These are phyloP conservation scores for Drosophila fulvimacula DNA, from an alignment of 2,888 invertebrate species.

Conservation along the genomic window DNA sequence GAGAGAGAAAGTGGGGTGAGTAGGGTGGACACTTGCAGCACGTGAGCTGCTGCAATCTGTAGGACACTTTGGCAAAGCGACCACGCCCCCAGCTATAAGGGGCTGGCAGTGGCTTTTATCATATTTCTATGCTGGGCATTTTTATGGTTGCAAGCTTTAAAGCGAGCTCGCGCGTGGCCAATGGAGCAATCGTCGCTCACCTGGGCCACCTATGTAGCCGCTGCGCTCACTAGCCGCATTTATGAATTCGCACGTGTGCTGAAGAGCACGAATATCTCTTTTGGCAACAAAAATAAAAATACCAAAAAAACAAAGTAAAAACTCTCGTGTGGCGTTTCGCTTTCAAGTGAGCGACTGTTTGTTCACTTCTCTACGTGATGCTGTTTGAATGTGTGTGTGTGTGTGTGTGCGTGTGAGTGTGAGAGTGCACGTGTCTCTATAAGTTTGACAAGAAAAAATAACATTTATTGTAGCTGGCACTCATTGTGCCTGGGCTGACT, in stretches of 20 bases:
- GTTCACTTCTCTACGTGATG: conserved; percentile 25
- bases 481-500: not conserved
- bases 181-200: conserved; percentile 17
- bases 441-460: conserved; percentile 26
- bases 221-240: conserved; percentile 27
- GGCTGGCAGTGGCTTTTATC: conserved; percentile 28
- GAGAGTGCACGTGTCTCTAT: conserved; percentile 4
- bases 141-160: conserved; percentile 42
- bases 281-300: conserved; percentile 15
- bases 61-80: conserved; percentile 40
- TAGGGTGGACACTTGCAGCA: conserved; percentile 18
- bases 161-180: conserved; percentile 36
- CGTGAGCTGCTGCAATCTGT: conserved; percentile 62
- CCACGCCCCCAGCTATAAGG: not conserved
- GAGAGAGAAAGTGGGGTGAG: not conserved
- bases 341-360: conserved; percentile 62
- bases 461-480: conserved; percentile 39
- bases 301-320: conserved; percentile 18
- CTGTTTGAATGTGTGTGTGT: conserved; percentile 6
- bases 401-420: not conserved
- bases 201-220: conserved; percentile 3
- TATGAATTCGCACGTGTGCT: conserved; percentile 62
- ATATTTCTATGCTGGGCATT: conserved; percentile 33
- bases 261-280: conserved; percentile 61
- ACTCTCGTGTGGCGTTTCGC: conserved; percentile 58